Evolutionary conservation across 2,797 vertebrate species (phyloP), one percentile per base, ranked within the genome.

Genomic region (Naso thynnoides): DNA sequence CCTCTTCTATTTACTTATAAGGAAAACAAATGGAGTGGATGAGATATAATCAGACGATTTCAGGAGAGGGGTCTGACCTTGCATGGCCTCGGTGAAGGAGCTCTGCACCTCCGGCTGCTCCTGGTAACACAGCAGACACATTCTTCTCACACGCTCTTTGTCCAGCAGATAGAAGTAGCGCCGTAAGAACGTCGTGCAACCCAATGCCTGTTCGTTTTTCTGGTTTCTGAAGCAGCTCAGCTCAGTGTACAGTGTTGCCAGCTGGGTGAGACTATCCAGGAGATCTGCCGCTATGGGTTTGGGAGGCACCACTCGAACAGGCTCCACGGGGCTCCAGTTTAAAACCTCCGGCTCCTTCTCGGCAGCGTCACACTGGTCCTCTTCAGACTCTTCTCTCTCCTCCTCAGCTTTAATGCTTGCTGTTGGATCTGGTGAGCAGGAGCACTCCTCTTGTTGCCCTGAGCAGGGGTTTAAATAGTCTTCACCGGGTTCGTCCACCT

Each of bases 121-220:
- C 66, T 79, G 62, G 42, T 95, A 93, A n/a, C 90, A 94, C 55
- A 94, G 90, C 81, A 95, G 91, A 89, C 98, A 95, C 89, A 95
- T 95, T 31, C 92, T 95, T 61, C 96, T 96, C 49, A 96, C 70
- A 26, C 96, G 96, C 82, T 96, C 96, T 54, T 95, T 92, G 79
- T 99, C 96, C 87, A 99, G 79, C 73, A 99, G 94, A 50, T 97
- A 98, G 88, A 99, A 98, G 85, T 96, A 98, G 54, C 86, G 95
- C 14, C 68, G 92, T 63, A 99, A 91, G 85, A 98, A 98, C 1
- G 78, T 41, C 8, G 64, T 68, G 42, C 93, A 92, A 0, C 57
- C 85, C 47, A 81, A n/a, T 0, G 50, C 64, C 24, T 21, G 65
- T 18, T 59, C 48, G 0, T 59, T 55, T 64, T 67, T 49, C 8